phyloP scores from a whole-genome alignment of 2,797 vertebrate species.

The Lepilemur ruficaudatus region DNA sequence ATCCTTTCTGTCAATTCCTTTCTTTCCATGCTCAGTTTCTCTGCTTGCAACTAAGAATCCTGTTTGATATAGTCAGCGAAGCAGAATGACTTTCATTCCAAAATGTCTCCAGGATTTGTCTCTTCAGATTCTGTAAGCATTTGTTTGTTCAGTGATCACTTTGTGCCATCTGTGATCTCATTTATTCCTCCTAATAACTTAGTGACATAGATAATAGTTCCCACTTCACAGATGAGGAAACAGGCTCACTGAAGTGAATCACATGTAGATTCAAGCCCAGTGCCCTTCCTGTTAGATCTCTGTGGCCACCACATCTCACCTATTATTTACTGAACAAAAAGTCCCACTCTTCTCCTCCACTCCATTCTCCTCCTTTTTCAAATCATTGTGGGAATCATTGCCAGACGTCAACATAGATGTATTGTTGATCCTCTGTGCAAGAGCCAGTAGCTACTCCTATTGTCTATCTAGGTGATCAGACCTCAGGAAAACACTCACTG shows the following conservation, averaged over 20 bases:
- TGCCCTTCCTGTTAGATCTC: not conserved
- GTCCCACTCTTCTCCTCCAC: not conserved
- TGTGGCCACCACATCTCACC: not conserved
- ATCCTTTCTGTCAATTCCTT: not conserved
- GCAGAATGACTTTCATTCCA: not conserved
- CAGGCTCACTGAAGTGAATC: not conserved
- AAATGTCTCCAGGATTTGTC: not conserved
- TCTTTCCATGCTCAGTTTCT: not conserved
- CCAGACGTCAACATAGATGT: not conserved
- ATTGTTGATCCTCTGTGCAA: not conserved
- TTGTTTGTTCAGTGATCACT: not conserved
- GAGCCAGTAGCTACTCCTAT: not conserved
- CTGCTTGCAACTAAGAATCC: not conserved
- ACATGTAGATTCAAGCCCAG: not conserved
- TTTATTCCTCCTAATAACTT: not conserved
- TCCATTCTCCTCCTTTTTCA: not conserved
- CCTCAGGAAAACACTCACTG: not conserved
- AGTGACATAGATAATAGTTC: not conserved
- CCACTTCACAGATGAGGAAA: not conserved
- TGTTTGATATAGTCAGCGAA: not conserved
- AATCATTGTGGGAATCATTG: not conserved
- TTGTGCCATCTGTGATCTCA: not conserved
- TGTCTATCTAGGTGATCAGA: not conserved
- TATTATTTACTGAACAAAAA: not conserved
- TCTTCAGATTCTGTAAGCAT: not conserved